Evolutionary conservation across 2,113 vertebrate genomes (phyloP), one percentile per base, ranked within the genome.

Genomic region (Seriola rivoliana): DNA sequence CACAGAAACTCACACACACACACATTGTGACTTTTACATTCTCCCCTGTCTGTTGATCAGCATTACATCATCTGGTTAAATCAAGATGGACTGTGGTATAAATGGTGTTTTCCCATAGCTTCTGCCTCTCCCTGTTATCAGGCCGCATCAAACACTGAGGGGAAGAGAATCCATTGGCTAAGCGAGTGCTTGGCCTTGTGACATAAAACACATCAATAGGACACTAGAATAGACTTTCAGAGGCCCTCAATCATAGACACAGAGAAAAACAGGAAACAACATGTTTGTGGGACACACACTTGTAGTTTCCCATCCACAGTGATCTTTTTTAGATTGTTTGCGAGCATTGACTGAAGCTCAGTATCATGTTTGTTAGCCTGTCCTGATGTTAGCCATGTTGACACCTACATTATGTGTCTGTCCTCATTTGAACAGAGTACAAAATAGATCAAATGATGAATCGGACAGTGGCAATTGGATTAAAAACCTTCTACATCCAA

Each of bases 11-110:
- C 77, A 54, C 64, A 62, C 78, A 63, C 78, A 63, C 63, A 54
- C 86, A 80, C 74, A 78, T 63, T 71, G 95, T 93, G 93, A 95
- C 95, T 96, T 96, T 95, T 95, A 96, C 96, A 95, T 96, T 96
- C 97, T 94, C 95, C 96, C 94, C 95, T 96, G 95, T 96, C 96
- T 97, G 95, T 95, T 96, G 95, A 96, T 96, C 96, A 96, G 95
- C 76, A 52, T 88, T 96, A 96, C 94, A 97, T 97, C 97, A 97
- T 96, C 95, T 95, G 95, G 96, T 96, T 95, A 76, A 96, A 96
- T 96, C 95, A 95, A 96, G 95, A 96, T 95, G 94, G 69, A 86
- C 54, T 80, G 75, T 80, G 68, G 80, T 81, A 60, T 73, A 87
- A 96, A 95, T 95, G 95, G 94, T 96, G 95, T 96, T 96, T 95